Conservation (phyloP, 2,888 invertebrate species). For the Auanema freiburgensis region DNA sequence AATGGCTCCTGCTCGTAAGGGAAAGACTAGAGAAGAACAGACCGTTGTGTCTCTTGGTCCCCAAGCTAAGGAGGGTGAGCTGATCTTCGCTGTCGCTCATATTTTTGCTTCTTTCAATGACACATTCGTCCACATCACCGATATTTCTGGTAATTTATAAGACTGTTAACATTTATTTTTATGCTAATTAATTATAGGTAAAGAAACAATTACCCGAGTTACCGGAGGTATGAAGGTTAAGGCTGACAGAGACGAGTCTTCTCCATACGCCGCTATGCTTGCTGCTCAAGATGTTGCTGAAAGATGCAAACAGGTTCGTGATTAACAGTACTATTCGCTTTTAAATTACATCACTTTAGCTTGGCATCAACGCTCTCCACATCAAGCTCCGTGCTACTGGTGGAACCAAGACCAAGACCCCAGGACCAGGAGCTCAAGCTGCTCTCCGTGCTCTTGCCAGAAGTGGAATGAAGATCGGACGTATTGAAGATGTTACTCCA, state of each 20-base stretch:
- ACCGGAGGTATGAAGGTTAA: conserved; percentile 96
- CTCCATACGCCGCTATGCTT: conserved; percentile 99
- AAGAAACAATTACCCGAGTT: conserved; percentile 76
- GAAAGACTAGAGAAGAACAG: conserved; percentile 93
- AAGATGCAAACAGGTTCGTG: conserved; percentile 83
- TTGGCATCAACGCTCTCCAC: conserved; percentile 93
- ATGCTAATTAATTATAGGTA: conserved; percentile 35
- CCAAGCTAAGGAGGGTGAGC: conserved; percentile 79
- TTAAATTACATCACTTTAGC: conserved; percentile 35
- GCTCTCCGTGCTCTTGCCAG: conserved; percentile 96
- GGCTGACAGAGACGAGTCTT: conserved; percentile 99
- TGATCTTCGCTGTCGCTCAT: conserved; percentile 97
- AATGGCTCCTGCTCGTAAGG: conserved; percentile 89
- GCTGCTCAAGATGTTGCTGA: conserved; percentile 99
- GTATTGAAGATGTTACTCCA: conserved; percentile 96
- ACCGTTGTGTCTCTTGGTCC: conserved; percentile 79
- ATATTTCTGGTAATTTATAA: conserved; percentile 83
- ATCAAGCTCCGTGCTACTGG: conserved; percentile 97
- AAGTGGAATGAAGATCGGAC: conserved; percentile 98
- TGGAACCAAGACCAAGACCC: conserved; percentile 70
- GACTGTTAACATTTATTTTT: conserved; percentile 11
- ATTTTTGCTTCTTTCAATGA: conserved; percentile 99
- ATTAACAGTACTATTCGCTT: conserved; percentile 9
- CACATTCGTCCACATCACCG: conserved; percentile 99
- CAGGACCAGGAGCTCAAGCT: conserved; percentile 88